phyloP scores from a whole-genome alignment of 2,797 vertebrate genomes.

The Propithecus deckenii region DNA sequence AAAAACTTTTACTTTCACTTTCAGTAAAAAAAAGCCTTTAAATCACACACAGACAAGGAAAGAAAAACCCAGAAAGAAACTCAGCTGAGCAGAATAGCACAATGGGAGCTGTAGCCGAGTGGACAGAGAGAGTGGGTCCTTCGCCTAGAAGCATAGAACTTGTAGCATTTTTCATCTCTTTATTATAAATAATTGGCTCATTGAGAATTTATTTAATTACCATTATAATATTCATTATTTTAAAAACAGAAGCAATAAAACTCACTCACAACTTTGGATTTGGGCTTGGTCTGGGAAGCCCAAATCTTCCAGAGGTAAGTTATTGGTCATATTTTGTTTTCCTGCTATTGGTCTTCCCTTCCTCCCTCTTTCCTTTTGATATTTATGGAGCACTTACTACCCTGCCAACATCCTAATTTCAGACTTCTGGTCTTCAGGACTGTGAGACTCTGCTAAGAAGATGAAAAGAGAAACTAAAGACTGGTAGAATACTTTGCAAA shows the following conservation, averaged over 20 bases:
- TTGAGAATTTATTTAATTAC: background rate
- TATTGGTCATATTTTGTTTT: background rate
- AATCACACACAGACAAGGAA: background rate
- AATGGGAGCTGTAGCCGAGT: background rate
- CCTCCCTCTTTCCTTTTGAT: background rate
- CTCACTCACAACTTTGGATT: background rate
- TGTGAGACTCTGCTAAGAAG: background rate
- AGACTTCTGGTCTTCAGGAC: background rate
- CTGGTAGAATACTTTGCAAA: background rate
- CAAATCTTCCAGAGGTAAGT: background rate
- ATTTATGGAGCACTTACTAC: background rate
- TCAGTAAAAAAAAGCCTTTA: background rate
- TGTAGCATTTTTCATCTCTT: background rate
- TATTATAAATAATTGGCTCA: background rate
- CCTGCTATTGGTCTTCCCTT: background rate
- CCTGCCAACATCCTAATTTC: background rate
- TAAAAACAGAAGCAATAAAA: background rate
- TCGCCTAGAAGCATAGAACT: background rate
- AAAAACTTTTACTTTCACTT: background rate
- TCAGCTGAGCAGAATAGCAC: background rate
- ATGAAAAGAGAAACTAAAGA: background rate
- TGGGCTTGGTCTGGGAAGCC: background rate
- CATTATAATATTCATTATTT: background rate
- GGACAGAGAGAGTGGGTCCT: background rate
- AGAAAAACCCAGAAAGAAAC: background rate